Base-by-base conservation (phyloP, 2,888 invertebrate genomes). In the Anorthoa munda region DNA sequence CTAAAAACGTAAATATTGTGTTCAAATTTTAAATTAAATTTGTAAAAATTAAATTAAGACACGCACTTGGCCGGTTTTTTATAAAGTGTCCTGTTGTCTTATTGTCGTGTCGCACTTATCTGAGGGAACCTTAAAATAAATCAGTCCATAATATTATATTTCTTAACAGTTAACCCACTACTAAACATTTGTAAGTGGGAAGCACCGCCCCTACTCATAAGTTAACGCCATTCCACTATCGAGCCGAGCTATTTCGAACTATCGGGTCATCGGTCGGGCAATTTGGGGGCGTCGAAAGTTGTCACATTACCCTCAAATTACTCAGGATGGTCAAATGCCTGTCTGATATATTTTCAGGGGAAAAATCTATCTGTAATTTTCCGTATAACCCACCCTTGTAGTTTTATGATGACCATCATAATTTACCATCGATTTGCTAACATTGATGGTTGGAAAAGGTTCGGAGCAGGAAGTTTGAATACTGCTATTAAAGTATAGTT, bases 201-300 rank as follows among this genome's bases (percentile, higher is more conserved):
- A 55, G 53, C 18, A 48, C 50, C 46, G 18, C 51, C 61, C 63
- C 17, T 15, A 53, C 39, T 61, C 21, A 66, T 69, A 63, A 70
- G 53, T 68, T 23, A 39, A 45, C 39, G 39, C 45, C 56, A 59
- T 74, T 55, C 39, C 15, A 82, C 74, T 79, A 66, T 71, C 82
- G 85, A 74, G 69, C 86, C 86, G 76, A 39, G 81, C 64, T 79
- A 84, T 65, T 39, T 39, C 39, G 39, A 39, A 39, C 39, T 39
- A 86, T 69, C 50, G 76, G 66, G 39, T 7, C 7, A 84, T 69
- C 56, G 77, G 64, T 48, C 72, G 74, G 87, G 87, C 85, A 88
- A 91, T 90, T 91, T 90, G 81, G 84, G 86, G 87, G 86, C 85
- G 81, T 76, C 77, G 82, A 88, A 91, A 91, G 87, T 91, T 90